These are phyloP conservation scores for Pemphigus obesinymphae DNA, from an alignment of 1,140 invertebrate species.

Conservation along the genomic window DNA sequence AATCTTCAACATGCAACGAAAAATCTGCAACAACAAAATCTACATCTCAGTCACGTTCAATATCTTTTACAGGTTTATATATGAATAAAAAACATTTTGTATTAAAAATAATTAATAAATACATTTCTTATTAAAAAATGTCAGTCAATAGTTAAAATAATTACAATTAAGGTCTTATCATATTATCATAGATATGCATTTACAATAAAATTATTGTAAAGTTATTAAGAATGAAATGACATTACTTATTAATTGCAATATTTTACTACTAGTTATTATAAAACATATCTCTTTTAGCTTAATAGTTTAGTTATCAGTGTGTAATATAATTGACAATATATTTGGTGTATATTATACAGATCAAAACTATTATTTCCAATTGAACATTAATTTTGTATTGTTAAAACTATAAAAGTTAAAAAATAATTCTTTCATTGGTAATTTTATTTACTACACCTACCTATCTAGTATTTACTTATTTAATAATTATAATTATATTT, in stretches of 20 bases:
- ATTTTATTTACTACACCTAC: too few species aligned
- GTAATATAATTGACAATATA: not conserved
- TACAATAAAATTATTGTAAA: too few species aligned
- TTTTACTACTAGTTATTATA: not conserved
- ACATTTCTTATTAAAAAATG: not conserved
- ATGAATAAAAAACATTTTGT: not conserved
- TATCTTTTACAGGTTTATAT: constrained; percentile 30
- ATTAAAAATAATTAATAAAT: not conserved
- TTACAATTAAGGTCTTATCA: too few species aligned
- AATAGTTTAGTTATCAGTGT: not conserved
- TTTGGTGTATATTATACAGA: not conserved
- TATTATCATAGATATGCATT: too few species aligned
- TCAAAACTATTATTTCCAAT: not conserved
- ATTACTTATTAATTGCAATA: not conserved
- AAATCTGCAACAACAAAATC: not conserved
- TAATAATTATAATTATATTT: too few species aligned
- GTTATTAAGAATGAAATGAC: too few species aligned
- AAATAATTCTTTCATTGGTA: not conserved
- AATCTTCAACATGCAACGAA: not conserved
- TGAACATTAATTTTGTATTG: not conserved
- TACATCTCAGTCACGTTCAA: not conserved
- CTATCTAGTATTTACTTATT: too few species aligned
- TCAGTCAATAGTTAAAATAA: not conserved
- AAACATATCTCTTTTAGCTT: not conserved
- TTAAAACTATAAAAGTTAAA: not conserved